phyloP scores from a whole-genome alignment of 2,797 vertebrate genomes.

The Syncerus caffer region DNA sequence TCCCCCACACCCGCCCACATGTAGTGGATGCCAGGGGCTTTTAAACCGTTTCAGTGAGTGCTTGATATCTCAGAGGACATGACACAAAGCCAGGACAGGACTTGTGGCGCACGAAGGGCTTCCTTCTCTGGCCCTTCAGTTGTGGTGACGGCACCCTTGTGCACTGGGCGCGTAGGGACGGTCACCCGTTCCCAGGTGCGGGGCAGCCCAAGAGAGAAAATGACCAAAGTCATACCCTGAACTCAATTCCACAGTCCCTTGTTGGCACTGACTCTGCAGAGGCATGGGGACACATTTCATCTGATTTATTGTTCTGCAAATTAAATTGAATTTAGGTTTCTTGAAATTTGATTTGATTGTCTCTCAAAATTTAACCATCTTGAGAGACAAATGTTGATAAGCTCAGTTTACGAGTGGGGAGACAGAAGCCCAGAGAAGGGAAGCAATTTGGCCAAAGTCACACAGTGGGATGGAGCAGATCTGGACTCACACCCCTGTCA shows the following conservation, averaged over 20 bases:
- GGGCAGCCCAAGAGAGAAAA: neutral
- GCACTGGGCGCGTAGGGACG: fast-evolving
- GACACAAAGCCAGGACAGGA: neutral
- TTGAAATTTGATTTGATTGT: neutral
- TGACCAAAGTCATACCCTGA: neutral
- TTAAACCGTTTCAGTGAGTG: neutral
- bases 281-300: neutral
- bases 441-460: neutral
- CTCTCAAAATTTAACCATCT: neutral
- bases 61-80: neutral
- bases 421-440: neutral
- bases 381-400: neutral
- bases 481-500: neutral
- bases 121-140: neutral
- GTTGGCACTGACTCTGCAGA: neutral
- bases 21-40: neutral
- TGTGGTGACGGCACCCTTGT: fast-evolving
- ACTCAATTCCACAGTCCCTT: neutral
- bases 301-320: neutral
- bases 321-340: neutral
- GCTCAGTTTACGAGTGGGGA: neutral
- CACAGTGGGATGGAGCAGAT: neutral
- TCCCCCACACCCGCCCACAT: neutral
- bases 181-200: neutral
- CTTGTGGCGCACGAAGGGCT: fast-evolving